phyloP scores from a whole-genome alignment of 2,113 vertebrate species.

The Anolis sagrei region DNA sequence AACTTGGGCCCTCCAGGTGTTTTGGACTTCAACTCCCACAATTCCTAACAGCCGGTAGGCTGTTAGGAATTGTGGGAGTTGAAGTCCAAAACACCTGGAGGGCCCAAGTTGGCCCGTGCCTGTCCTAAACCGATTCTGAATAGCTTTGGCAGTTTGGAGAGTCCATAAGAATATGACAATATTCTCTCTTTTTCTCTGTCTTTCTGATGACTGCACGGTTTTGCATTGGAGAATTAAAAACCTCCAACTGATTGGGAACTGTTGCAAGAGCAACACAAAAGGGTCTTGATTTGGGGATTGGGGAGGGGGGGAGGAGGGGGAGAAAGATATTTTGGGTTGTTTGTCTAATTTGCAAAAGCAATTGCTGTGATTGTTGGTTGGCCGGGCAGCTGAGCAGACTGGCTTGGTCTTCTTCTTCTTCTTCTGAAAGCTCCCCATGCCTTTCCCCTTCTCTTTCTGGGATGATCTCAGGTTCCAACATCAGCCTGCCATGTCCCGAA shows the following conservation, averaged over 20 bases:
- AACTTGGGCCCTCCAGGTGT: too few relatives aligned
- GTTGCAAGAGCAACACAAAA: slow-evolving; percentile 56
- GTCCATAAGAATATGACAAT: slow-evolving; percentile 3
- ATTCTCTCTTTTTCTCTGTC: neutral
- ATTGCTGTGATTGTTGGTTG: slow-evolving; percentile 60
- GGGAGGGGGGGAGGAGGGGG: neutral
- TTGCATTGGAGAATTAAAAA: slow-evolving; percentile 47
- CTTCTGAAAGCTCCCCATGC: too few relatives aligned
- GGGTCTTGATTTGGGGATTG: slow-evolving; percentile 69
- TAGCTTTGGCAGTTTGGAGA: too few relatives aligned
- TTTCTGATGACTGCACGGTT: slow-evolving; percentile 69
- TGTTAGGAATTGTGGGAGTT: too few relatives aligned
- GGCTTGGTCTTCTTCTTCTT: too few relatives aligned
- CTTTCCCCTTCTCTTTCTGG: neutral
- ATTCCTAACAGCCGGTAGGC: too few relatives aligned
- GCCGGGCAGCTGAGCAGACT: slow-evolving; percentile 46
- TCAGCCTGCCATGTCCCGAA: neutral
- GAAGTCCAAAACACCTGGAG: too few relatives aligned
- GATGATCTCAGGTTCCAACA: slow-evolving; percentile 36
- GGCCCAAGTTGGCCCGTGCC: too few relatives aligned
- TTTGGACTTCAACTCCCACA: too few relatives aligned
- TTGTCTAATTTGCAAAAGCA: slow-evolving; percentile 58
- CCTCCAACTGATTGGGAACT: slow-evolving; percentile 59
- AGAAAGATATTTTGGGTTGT: slow-evolving; percentile 38
- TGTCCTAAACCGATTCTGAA: too few relatives aligned